Conservation (phyloP, 1,140 invertebrate genomes). For the Aphelinus atriplicis region DNA sequence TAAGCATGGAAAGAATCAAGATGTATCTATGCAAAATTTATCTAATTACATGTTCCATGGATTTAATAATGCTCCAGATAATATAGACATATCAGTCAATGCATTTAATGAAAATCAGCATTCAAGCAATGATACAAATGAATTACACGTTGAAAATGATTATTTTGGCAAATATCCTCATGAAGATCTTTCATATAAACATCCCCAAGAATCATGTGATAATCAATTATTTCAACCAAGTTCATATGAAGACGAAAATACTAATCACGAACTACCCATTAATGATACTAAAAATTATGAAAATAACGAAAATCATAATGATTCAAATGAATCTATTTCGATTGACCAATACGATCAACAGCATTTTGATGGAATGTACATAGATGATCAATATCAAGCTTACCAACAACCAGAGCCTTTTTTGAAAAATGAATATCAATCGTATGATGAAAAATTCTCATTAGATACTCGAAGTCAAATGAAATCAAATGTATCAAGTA, state of each 20-base stretch:
- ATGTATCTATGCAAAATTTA: conserved; percentile 48
- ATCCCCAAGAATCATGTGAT: not conserved
- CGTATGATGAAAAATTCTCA: conserved; percentile 35
- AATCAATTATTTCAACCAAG: not conserved
- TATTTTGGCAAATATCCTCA: not conserved
- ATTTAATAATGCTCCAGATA: too few species aligned
- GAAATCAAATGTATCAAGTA: conserved; percentile 46
- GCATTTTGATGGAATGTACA: not conserved
- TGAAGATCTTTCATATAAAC: not conserved
- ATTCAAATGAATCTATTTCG: not conserved
- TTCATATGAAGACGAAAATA: not conserved
- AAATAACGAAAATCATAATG: not conserved
- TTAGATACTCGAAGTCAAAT: conserved; percentile 53
- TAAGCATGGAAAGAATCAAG: conserved; percentile 52
- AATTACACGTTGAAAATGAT: not conserved
- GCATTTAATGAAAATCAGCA: not conserved
- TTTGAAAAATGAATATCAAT: too few species aligned
- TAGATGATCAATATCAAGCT: conserved; percentile 42
- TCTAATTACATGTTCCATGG: too few species aligned
- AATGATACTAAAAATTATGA: not conserved
- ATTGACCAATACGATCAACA: conserved; percentile 17
- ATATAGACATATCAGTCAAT: too few species aligned
- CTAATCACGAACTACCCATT: not conserved
- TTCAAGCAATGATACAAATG: not conserved
- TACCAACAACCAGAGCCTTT: conserved; percentile 28